phyloP scores from a whole-genome alignment of 2,797 vertebrate species.

The Glossophaga mutica region DNA sequence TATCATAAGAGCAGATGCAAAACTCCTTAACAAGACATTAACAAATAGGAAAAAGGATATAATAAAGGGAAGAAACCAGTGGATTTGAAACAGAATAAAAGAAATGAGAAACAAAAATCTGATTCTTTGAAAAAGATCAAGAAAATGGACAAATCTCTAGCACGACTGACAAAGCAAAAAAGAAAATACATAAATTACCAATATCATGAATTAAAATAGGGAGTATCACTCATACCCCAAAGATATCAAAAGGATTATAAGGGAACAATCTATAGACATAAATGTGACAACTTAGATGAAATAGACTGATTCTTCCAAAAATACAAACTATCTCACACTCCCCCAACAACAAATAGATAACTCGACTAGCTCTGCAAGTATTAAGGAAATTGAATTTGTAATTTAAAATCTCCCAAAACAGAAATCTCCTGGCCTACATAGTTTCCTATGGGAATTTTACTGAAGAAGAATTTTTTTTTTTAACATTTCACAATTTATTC shows the following conservation, averaged over 20 bases:
- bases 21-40: neutral
- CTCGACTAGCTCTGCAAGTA: neutral
- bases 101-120: neutral
- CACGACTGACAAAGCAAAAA: neutral
- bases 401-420: neutral
- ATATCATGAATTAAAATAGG: neutral
- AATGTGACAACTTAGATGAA: neutral
- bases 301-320: neutral
- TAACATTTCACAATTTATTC: neutral
- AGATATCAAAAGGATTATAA: neutral
- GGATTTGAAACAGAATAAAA: neutral
- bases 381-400: neutral
- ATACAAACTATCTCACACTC: neutral
- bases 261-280: neutral
- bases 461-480: neutral
- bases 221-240: neutral
- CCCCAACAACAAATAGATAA: neutral
- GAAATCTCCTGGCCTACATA: neutral
- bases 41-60: neutral
- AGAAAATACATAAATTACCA: neutral
- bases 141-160: neutral
- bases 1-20: neutral
- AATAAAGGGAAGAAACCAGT: neutral
- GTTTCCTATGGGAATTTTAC: constrained; percentile 13
- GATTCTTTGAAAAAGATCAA: neutral